These are phyloP conservation scores for Rousettus madagascariensis DNA, from an alignment of 2,797 vertebrate genomes.

Conservation along the genomic window DNA sequence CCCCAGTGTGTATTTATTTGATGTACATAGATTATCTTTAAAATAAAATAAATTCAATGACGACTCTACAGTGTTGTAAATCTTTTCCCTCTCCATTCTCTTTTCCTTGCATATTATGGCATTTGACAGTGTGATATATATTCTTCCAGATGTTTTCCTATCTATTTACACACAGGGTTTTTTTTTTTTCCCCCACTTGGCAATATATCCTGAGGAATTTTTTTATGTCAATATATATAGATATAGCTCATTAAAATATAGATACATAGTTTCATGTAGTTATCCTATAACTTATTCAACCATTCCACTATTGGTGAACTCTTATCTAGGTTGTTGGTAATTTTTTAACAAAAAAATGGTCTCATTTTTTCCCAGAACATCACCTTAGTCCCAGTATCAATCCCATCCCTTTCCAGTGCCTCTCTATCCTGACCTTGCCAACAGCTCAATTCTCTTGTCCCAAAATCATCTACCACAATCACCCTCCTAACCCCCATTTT, in stretches of 20 bases:
- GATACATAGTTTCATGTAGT: not conserved
- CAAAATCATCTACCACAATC: not conserved
- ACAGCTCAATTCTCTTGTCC: not conserved
- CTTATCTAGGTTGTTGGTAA: not conserved
- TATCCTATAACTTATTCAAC: not conserved
- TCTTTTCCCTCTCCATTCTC: not conserved
- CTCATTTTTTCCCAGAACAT: not conserved
- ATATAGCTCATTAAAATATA: not conserved
- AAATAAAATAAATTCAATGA: conserved; percentile 75
- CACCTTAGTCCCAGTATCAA: not conserved
- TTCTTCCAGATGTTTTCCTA: not conserved
- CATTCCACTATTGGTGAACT: not conserved
- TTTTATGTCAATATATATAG: not conserved
- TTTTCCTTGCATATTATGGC: not conserved
- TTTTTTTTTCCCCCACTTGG: not conserved
- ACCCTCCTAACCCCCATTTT: not conserved
- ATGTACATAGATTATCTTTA: conserved; percentile 77
- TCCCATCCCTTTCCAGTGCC: not conserved
- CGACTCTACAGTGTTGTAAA: conserved; percentile 13
- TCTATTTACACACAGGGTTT: not conserved
- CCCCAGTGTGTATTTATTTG: conserved; percentile 79
- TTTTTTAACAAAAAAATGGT: not conserved
- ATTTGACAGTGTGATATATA: not conserved
- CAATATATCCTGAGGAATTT: not conserved
- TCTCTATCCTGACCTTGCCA: not conserved